Evolutionary conservation across 2,888 invertebrate species (phyloP), one percentile per base, ranked within the genome.

Genomic region (Timema cristinae): DNA sequence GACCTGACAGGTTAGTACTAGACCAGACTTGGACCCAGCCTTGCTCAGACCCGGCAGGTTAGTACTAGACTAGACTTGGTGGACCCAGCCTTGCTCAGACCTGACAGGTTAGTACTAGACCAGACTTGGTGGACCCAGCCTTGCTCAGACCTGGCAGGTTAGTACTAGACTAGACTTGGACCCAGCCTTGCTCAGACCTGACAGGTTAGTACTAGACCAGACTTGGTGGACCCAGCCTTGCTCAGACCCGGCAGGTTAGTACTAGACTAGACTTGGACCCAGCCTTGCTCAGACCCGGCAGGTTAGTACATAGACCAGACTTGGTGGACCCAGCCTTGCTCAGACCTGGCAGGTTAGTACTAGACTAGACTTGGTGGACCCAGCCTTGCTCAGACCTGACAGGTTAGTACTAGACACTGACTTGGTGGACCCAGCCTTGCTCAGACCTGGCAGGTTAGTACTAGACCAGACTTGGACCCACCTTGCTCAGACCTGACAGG

Each of bases 301-400:
- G 88, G 87, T 86, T 68, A 51, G 70, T 69, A 68, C n/a, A n/a
- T n/a, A n/a, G 98, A 68, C 97, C 97, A 0, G 99, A 99, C 84
- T 86, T 99, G 51, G 88, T 99, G 71, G 98, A 99, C 81, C 94
- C 95, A 7, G 96, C 97, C 0, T 84, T 99, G 0, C 84, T 98
- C 56, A 86, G 98, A 56, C 98, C 98, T 9, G 98, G 98, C 32
- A 89, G 88, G 87, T 86, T 68, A 51, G 70, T 69, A 68, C n/a
- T n/a, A n/a, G 98, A 68, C 97, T 97, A 0, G 99, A 99, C 84
- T 86, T 99, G 51, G 88, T 99, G 71, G 98, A 99, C 81, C 94
- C 95, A 7, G 96, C 97, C 0, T 84, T 99, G 0, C 84, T 98
- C 56, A 86, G 98, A 56, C 98, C 98, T 9, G 98, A 98, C 32